Evolutionary conservation across 2,888 invertebrate species (phyloP), one percentile per base, ranked within the genome.

Genomic region (Leptinotarsa tumamoca): DNA sequence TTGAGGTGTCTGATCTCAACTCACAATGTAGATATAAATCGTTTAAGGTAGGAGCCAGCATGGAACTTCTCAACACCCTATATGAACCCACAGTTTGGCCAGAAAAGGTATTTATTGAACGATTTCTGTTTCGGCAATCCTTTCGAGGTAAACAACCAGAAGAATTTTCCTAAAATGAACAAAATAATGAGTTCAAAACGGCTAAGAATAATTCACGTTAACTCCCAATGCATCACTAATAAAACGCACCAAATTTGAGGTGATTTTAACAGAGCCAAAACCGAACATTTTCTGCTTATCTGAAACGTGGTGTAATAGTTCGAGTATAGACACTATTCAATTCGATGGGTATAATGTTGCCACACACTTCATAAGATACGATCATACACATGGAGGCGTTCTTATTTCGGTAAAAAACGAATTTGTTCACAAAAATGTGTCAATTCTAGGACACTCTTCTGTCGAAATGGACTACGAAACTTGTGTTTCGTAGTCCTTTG

Each of bases 401-500:
- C 27, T 67, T 10, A 67, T 67, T 43, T n/a, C 2, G 27, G 43
- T 27, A 67, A 43, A 43, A 43, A 43, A 54, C 17, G 54, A 54
- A 54, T 54, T 54, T 15, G 54, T 54, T n/a, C 4, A n/a, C 17
- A 54, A 54, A 54, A 54, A 43, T 43, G 67, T 43, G 27, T 67
- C 43, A 14, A n/a, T 43, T 43, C 43, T 67, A 15, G 67, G 27
- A 14, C 49, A 67, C 23, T n/a, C 50, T 18, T 67, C 67, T 49
- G 51, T 67, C n/a, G 21, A 21, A 21, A 21, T 21, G 21, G 21
- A 21, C 21, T 21, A 21, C 21, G 21, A 21, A 21, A 21, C 67
- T 18, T 67, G 67, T 67, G 67, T 67, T 67, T n/a, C n/a, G n/a
- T n/a, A n/a, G n/a, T 50, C 51, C 50, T 49, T 67, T 10, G 50